Evolutionary conservation across 2,113 vertebrate genomes (phyloP).

Genomic region (Boleophthalmus pectinirostris): DNA sequence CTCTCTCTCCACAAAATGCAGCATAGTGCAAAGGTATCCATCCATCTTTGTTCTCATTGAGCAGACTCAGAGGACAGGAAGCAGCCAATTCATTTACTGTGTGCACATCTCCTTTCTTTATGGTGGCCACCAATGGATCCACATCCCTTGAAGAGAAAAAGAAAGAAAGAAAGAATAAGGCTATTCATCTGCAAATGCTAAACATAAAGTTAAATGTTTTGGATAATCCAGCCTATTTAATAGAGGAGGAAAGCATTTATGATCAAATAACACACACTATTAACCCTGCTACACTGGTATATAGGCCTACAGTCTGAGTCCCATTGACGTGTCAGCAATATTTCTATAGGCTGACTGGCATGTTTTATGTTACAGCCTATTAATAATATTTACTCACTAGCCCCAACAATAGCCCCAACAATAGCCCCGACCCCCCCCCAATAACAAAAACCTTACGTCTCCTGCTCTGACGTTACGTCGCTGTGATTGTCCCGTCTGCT

Average conservation of each 20-base stretch:
- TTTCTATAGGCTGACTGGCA: neutral
- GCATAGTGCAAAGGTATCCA: constrained; percentile 93
- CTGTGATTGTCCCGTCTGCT: constrained; percentile 64
- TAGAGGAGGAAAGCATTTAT: too few relatives aligned
- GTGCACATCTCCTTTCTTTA: constrained; percentile 74
- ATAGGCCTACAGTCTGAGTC: too few relatives aligned
- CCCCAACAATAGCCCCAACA: neutral
- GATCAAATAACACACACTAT: too few relatives aligned
- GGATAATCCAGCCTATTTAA: too few relatives aligned
- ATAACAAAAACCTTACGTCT: constrained; percentile 83
- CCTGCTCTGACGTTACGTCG: constrained; percentile 62
- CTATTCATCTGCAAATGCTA: neutral
- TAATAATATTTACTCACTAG: neutral
- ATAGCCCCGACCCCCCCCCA: neutral
- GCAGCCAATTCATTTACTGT: constrained; percentile 78
- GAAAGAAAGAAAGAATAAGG: neutral
- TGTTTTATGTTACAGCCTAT: neutral
- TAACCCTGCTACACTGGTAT: neutral
- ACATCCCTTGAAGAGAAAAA: constrained; percentile 37
- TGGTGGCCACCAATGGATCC: constrained; percentile 58
- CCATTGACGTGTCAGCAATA: neutral
- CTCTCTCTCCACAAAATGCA: constrained; percentile 83
- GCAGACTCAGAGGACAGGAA: constrained; percentile 80
- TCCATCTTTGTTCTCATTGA: constrained; percentile 83
- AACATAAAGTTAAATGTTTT: too few relatives aligned